phyloP scores from a whole-genome alignment of 37 sponge, comb jelly and placozoan species.

The Hexactinellida sp. region DNA sequence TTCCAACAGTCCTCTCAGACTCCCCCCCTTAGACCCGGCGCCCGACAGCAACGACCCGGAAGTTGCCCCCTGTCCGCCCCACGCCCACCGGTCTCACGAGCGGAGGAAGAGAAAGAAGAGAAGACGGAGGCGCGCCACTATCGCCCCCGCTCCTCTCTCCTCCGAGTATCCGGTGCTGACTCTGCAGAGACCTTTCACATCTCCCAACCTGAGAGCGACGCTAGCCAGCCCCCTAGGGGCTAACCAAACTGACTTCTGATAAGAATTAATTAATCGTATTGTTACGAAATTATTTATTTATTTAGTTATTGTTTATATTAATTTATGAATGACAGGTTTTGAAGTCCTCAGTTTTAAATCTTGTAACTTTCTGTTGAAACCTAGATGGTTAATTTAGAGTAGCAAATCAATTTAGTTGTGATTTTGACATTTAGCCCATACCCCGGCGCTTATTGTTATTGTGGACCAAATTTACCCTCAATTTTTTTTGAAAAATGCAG shows the following conservation, averaged over 20 bases:
- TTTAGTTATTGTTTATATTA: not conserved
- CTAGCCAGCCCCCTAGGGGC: not conserved
- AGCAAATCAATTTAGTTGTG: too few relatives aligned
- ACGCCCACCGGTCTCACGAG: not conserved
- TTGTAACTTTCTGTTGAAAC: too few relatives aligned
- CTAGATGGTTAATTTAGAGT: too few relatives aligned
- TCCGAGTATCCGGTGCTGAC: not conserved
- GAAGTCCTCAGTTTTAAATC: too few relatives aligned
- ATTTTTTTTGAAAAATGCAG: too few relatives aligned
- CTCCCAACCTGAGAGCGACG: not conserved
- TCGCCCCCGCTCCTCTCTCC: not conserved
- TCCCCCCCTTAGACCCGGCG: not conserved
- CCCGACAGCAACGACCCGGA: not conserved
- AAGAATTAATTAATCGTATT: not conserved
- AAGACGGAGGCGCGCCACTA: not conserved
- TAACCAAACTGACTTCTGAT: not conserved
- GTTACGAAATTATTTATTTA: not conserved
- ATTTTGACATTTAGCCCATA: too few relatives aligned
- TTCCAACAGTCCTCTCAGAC: not conserved
- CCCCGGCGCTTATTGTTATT: too few relatives aligned
- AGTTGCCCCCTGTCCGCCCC: not conserved
- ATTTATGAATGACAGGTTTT: too few relatives aligned
- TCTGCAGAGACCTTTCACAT: constrained; percentile 6
- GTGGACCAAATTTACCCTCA: too few relatives aligned
- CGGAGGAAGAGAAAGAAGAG: not conserved